Base-by-base conservation (phyloP, 2,113 vertebrate genomes). In the Sialia sialis region DNA sequence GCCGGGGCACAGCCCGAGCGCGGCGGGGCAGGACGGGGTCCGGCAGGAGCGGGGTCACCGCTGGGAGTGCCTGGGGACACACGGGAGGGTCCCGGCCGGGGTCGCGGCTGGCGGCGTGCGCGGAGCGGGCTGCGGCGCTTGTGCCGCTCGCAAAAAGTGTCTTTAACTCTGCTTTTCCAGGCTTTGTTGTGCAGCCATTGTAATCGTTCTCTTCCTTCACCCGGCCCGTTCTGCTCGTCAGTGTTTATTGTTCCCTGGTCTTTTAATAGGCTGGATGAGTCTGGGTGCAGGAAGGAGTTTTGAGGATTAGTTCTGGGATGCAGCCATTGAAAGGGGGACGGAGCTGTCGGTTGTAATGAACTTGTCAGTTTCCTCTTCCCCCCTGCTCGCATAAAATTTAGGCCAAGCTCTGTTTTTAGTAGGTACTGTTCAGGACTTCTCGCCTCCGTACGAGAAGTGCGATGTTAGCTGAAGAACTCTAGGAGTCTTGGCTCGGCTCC, bases 31-130 rank as follows among this genome's bases (percentile, higher is more conserved):
- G 34, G 34, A 3, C 41, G 1, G 64, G 43, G 19, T n/a, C 70
- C 4, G 4, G 36, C n/a, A 0, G 69, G 8, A 16, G 21, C 16
- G 75, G 59, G 51, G 16, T 52, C 62, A 25, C 1, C 54, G 67
- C 56, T 3, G 49, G 63, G 6, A 39, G 5, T 4, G 51, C 18
- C 26, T 0, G 55, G 44, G 41, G 7, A 2, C 55, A 2, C 8
- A 55, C 64, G 15, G 34, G 11, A 7, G 13, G 8, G 84, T 7
- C 49, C 55, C 46, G 41, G 43, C 36, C 3, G 41, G 58, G 39
- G 34, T 25, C 55, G 4, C 27, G 11, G 64, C 59, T 13, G 7
- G 60, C 66, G 15, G 6, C 9, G 76, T 48, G 74, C 21, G 34
- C 67, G 55, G 62, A 21, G 11, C 18, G 21, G 46, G 32, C 84